Conservation (phyloP, 1,140 invertebrate genomes). For the Brachionus calyciflorus region DNA sequence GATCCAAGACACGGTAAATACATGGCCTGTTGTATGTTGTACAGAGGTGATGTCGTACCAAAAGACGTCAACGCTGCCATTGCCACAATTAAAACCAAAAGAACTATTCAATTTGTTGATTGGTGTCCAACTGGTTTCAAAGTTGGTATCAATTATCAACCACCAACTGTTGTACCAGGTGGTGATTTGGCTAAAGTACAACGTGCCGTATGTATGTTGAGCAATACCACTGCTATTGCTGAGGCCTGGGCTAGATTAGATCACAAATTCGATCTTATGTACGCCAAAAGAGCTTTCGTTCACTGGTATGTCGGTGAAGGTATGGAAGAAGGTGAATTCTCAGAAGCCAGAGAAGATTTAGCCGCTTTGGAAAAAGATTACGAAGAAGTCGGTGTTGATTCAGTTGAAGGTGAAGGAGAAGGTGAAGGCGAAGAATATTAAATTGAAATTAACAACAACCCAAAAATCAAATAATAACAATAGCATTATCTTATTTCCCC, state of each 20-base stretch:
- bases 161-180: constrained; percentile 72
- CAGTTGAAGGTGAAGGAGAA: constrained; percentile 48
- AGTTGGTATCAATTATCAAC: constrained; percentile 76
- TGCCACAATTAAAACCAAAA: constrained; percentile 66
- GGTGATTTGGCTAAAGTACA: constrained; percentile 66
- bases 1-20: constrained; percentile 72
- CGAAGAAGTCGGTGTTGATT: constrained; percentile 49
- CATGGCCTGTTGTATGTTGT: constrained; percentile 68
- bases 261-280: constrained; percentile 50
- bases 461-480: not conserved
- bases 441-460: not conserved
- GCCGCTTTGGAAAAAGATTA: constrained; percentile 51
- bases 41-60: constrained; percentile 62
- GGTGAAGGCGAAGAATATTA: constrained; percentile 48
- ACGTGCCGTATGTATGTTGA: constrained; percentile 73
- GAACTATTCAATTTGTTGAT: constrained; percentile 49
- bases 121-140: constrained; percentile 51
- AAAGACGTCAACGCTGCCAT: constrained; percentile 75
- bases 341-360: constrained; percentile 53
- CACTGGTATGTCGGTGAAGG: constrained; percentile 61
- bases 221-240: constrained; percentile 76
- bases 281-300: constrained; percentile 49
- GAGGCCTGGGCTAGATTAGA: constrained; percentile 73
- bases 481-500: not conserved
- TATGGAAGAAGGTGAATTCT: constrained; percentile 62